Conservation (phyloP, 2,113 vertebrate species). For the Aix galericulata region DNA sequence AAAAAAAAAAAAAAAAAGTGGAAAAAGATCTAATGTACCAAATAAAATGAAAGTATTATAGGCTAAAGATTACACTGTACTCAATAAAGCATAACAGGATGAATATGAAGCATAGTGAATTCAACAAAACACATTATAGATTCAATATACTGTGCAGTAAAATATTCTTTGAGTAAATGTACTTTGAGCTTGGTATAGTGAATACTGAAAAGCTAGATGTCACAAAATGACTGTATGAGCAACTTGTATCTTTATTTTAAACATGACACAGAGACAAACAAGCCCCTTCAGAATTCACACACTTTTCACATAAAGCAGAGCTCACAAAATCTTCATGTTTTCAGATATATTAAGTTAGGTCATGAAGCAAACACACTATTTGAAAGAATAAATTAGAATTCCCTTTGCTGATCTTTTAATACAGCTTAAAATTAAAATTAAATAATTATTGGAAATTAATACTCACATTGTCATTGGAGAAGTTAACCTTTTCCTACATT, state of each 20-base stretch:
- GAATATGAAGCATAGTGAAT: conserved; percentile 27
- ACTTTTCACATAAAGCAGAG: not conserved
- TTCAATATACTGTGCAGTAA: conserved; percentile 7
- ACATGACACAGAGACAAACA: not conserved
- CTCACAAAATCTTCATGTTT: not conserved
- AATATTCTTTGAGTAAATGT: not conserved
- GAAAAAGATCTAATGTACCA: not conserved
- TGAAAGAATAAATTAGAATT: not conserved
- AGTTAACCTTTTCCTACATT: not conserved
- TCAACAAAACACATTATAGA: conserved; percentile 30
- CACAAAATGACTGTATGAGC: conserved; percentile 13
- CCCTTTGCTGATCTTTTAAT: not conserved
- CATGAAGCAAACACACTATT: not conserved
- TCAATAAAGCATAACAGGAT: conserved; percentile 25
- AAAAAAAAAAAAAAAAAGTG: not conserved
- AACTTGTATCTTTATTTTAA: not conserved
- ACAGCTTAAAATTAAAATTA: not conserved
- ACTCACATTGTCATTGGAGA: not conserved
- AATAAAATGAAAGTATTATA: conserved; percentile 36
- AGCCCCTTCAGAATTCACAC: not conserved
- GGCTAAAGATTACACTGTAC: conserved; percentile 24
- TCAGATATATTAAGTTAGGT: not conserved
- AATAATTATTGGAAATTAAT: conserved; percentile 1
- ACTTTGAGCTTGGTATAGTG: not conserved
- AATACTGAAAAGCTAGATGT: not conserved